A percentile compares a stretch with the other conserved stretches of the same genome.
Conservation (phyloP, 2,113 vertebrate genomes). For the Canis aureus region DNA sequence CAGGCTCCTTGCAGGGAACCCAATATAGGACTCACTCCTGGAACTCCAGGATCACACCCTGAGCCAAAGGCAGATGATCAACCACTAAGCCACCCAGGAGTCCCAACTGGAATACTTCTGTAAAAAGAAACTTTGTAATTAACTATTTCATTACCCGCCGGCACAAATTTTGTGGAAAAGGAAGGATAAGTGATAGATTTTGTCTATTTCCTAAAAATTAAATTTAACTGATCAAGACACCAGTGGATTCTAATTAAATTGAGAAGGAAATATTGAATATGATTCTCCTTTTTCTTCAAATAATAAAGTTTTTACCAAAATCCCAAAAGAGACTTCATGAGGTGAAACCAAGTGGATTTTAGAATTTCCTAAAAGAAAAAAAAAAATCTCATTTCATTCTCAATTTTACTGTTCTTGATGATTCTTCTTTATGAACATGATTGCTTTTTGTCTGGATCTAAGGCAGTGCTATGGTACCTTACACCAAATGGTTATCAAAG, state of each 20-base stretch:
- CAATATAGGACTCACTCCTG: too few relatives aligned
- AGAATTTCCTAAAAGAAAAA: neutral
- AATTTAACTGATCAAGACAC: neutral
- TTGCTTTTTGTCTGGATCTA: neutral
- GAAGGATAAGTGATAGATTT: neutral
- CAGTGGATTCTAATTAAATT: neutral
- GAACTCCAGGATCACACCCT: too few relatives aligned
- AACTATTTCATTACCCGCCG: neutral
- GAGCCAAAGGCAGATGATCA: too few relatives aligned
- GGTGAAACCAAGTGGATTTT: neutral
- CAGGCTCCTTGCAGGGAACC: too few relatives aligned
- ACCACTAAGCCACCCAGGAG: too few relatives aligned
- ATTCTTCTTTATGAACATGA: neutral
- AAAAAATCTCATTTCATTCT: neutral
- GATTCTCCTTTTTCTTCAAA: neutral
- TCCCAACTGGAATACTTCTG: neutral
- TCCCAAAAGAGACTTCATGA: neutral
- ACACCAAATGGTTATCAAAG: neutral
- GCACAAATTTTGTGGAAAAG: neutral
- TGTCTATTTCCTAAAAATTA: conserved; percentile 31
- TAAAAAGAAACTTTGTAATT: neutral
- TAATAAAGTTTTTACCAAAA: neutral
- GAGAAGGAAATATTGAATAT: neutral
- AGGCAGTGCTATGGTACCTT: neutral
- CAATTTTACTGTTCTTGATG: neutral